Percentiles rank a stretch among this genome's conserved stretches.
These are phyloP conservation scores for Sylvilagus bachmani DNA, from an alignment of 2,113 vertebrate genomes.

Conservation along the genomic window DNA sequence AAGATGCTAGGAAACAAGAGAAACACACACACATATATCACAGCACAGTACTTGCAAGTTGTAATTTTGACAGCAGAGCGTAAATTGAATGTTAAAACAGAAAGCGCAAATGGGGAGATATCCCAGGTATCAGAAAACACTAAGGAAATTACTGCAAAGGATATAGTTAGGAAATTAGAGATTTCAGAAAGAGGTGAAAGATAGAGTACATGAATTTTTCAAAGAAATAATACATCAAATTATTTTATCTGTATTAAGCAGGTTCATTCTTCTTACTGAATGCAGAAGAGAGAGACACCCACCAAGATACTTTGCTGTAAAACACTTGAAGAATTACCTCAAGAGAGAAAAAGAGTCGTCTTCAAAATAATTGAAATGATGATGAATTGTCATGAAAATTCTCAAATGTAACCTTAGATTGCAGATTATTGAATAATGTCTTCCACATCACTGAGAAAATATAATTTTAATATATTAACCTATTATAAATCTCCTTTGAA, in stretches of 20 bases:
- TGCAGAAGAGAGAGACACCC: background rate
- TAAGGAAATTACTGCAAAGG: background rate
- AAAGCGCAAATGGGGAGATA: background rate
- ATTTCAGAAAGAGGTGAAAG: background rate
- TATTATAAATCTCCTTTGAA: conserved; percentile 1
- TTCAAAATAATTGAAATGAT: conserved; percentile 38
- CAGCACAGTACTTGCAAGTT: background rate
- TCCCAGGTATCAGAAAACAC: background rate
- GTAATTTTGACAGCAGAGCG: background rate
- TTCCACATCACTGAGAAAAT: conserved; percentile 17
- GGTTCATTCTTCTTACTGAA: background rate
- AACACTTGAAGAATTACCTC: background rate
- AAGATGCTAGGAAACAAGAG: background rate
- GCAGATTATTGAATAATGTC: background rate
- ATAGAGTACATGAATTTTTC: background rate
- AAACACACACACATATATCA: background rate
- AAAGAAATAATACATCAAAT: background rate
- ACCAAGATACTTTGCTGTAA: background rate
- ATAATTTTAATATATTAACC: background rate
- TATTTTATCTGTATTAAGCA: background rate
- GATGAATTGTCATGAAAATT: conserved; percentile 39
- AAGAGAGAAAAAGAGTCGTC: background rate
- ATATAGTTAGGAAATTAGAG: background rate
- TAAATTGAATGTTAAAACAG: background rate
- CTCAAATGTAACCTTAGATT: background rate